These are phyloP conservation scores for Schizotus pectinicornis DNA, from an alignment of 2,888 invertebrate genomes.

Conservation along the genomic window DNA sequence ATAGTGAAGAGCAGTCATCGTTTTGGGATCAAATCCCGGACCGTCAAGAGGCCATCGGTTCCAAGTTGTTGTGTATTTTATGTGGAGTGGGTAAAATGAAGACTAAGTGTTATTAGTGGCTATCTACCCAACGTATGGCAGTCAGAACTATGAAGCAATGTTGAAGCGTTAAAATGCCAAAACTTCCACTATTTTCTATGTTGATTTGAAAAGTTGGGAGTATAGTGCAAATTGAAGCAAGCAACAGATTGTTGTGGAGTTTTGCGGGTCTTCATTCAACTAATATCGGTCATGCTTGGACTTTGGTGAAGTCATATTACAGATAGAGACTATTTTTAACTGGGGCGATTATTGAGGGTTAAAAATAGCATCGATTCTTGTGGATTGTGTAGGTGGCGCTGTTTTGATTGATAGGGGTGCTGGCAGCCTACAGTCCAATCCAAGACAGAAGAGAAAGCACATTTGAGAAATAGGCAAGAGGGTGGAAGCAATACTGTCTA, in stretches of 20 bases:
- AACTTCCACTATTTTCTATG: conserved; percentile 35
- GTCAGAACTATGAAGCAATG: conserved; percentile 46
- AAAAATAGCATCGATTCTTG: conserved; percentile 19
- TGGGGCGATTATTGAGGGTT: conserved; percentile 13
- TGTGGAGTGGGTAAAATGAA: neutral
- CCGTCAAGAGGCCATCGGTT: too few species aligned
- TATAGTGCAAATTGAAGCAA: neutral
- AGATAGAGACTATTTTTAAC: conserved; percentile 23
- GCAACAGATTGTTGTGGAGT: neutral
- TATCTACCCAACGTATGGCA: conserved; percentile 49
- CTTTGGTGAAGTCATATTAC: neutral
- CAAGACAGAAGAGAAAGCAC: conserved; percentile 8
- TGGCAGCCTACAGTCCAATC: neutral
- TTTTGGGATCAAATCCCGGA: too few species aligned
- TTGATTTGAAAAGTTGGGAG: conserved; percentile 27
- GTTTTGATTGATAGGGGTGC: conserved; percentile 13
- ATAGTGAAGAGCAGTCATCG: neutral
- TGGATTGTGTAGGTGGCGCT: conserved; percentile 8
- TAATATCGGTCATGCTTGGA: conserved; percentile 19
- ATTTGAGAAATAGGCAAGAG: conserved; percentile 14
- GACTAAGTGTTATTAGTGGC: conserved; percentile 31
- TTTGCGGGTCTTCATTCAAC: conserved; percentile 7
- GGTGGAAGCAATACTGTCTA: conserved; percentile 33
- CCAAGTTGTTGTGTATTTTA: conserved; percentile 5
- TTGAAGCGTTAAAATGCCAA: conserved; percentile 36